Percentiles rank a stretch among this genome's conserved stretches.
Evolutionary conservation across 2,888 invertebrate genomes (phyloP).

Genomic region (Neocrepidodera transversa): DNA sequence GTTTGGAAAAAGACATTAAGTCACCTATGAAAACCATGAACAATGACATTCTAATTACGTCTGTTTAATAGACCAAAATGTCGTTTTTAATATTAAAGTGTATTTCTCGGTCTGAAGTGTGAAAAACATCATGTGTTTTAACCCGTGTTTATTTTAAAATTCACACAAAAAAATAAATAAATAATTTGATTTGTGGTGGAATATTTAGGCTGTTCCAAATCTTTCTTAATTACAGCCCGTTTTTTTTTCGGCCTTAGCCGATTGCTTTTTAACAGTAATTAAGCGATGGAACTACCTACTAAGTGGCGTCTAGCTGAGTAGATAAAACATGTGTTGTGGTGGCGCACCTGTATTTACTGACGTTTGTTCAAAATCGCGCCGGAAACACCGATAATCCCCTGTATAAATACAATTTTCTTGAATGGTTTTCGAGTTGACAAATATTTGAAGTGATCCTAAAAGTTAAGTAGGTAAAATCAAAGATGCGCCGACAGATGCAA

Average conservation of each 20-base stretch:
- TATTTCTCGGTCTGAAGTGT: too few species aligned
- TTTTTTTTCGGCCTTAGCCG: conserved; percentile 24
- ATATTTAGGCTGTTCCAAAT: conserved; percentile 24
- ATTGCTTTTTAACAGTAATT: conserved; percentile 31
- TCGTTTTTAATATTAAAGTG: too few species aligned
- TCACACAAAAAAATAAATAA: too few species aligned
- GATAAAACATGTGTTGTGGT: conserved; percentile 48
- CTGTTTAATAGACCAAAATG: too few species aligned
- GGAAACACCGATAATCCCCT: conserved; percentile 46
- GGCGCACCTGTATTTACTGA: conserved; percentile 50
- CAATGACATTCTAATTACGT: too few species aligned
- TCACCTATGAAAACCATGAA: too few species aligned
- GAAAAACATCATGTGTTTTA: too few species aligned
- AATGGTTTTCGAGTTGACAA: conserved; percentile 28
- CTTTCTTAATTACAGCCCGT: conserved; percentile 31
- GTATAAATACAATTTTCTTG: conserved; percentile 36
- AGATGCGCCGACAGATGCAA: neutral
- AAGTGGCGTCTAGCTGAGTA: conserved; percentile 39
- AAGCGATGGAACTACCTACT: conserved; percentile 14
- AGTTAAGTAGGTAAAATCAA: conserved; percentile 7
- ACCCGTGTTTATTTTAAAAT: too few species aligned
- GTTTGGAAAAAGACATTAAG: too few species aligned
- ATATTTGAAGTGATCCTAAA: conserved; percentile 31
- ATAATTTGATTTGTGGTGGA: neutral
- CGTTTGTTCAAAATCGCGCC: conserved; percentile 43